Evolutionary conservation across 2,113 vertebrate genomes (phyloP), one percentile per base, ranked within the genome.

Genomic region (Brachypodius melanocephalos): DNA sequence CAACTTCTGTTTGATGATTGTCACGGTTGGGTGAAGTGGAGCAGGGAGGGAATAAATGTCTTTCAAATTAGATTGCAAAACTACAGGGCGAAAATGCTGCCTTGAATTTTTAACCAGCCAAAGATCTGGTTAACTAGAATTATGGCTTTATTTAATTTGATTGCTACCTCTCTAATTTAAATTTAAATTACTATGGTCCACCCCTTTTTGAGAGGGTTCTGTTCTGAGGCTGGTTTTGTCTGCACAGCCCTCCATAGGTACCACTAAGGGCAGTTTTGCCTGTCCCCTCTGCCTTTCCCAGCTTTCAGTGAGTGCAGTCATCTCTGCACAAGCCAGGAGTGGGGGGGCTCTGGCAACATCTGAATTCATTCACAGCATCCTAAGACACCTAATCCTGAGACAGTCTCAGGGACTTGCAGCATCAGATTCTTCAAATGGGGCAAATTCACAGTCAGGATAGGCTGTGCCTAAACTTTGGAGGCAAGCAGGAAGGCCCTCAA

Each of bases 51-150:
- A 90, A 92, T 97, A 96, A 91, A 90, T 88, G 89, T 80, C 82
- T 95, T 87, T 89, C 71, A 80, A 96, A 96, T 93, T 88, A 91
- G 91, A 91, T 83, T 89, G 81, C 89, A 80, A 77, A 95, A 89
- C 87, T 94, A 85, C 85, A 83, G 66, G 74, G 40, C 4, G 1
- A 89, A 92, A 81, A 91, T 29, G 12, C 78, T 95, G 81, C 78
- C 85, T 87, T 76, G 93, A 89, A 89, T 96, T 96, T 92, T 94
- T 80, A 91, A 89, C 89, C 77, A 93, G 48, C 6, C 54, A 25
- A 80, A 91, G 54, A 82, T 67, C 81, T 49, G 46, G 29, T 93
- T 93, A 83, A 52, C 67, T 71, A 73, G 46, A 83, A 59, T 83
- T 69, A 92, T 59, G 55, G 40, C 81, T 94, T 91, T 88, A 88